Conservation (phyloP, 2,888 invertebrate species). For the Leptarthrus brevirostris region DNA sequence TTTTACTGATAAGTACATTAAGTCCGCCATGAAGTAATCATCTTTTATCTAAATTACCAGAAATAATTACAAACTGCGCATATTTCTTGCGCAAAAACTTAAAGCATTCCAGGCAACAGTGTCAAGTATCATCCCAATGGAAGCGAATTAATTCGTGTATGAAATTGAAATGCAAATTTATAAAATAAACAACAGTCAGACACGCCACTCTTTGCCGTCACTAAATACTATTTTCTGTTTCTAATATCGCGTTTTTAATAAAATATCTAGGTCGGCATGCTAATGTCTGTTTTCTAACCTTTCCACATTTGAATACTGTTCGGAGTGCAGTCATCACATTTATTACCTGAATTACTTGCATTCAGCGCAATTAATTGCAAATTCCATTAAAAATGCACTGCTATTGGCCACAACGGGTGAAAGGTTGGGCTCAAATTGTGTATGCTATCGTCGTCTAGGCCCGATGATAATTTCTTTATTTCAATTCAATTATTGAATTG, state of each 20-base stretch:
- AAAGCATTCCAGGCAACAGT: not conserved
- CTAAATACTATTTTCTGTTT: conserved; percentile 34
- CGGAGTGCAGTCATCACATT: conserved; percentile 12
- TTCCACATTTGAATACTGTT: conserved; percentile 25
- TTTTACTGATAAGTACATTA: not conserved
- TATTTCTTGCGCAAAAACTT: not conserved
- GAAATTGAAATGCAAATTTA: conserved; percentile 44
- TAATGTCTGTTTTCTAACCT: conserved; percentile 37
- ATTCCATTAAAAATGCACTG: conserved; percentile 33
- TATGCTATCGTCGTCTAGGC: not conserved
- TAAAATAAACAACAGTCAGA: conserved; percentile 30
- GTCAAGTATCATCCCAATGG: conserved; percentile 36
- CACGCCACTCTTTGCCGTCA: not conserved
- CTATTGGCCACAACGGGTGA: not conserved
- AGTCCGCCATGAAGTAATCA: not conserved
- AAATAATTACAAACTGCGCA: not conserved
- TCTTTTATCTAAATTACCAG: not conserved
- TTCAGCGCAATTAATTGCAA: conserved; percentile 38
- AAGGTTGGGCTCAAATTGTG: not conserved
- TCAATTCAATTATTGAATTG: conserved; percentile 23
- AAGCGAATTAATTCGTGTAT: conserved; percentile 27
- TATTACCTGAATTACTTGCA: conserved; percentile 33
- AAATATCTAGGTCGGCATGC: conserved; percentile 40
- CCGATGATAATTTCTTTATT: conserved; percentile 23
- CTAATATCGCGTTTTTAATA: conserved; percentile 41